Evolutionary conservation across 2,888 invertebrate species (phyloP).

Genomic region (Lymantria dispar): DNA sequence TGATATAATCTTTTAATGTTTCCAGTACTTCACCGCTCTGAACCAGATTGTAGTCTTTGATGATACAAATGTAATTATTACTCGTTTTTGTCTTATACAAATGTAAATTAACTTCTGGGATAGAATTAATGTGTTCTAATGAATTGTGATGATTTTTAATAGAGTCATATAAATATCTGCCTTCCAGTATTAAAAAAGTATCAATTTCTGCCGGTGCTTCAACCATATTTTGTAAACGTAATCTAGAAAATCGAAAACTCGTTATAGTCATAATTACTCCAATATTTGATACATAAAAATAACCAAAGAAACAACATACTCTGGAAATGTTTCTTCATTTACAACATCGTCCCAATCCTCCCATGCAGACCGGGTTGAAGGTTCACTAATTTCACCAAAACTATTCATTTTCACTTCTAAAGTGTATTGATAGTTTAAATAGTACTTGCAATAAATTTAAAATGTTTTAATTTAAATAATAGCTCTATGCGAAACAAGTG

Average conservation of each 20-base stretch:
- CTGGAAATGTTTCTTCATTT: constrained; percentile 25
- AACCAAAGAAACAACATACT: constrained; percentile 32
- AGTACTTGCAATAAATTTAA: too few species aligned
- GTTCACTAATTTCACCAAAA: constrained; percentile 73
- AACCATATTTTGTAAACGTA: constrained; percentile 46
- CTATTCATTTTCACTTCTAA: constrained; percentile 40
- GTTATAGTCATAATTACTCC: not conserved
- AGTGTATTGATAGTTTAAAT: constrained; percentile 12
- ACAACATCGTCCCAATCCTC: constrained; percentile 73
- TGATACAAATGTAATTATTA: constrained; percentile 55
- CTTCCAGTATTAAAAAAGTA: constrained; percentile 64
- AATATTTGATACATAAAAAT: not conserved
- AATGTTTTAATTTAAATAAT: too few species aligned
- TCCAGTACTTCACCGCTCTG: constrained; percentile 64
- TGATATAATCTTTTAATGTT: constrained; percentile 51
- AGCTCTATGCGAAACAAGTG: too few species aligned
- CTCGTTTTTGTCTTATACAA: constrained; percentile 48
- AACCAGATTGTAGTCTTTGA: constrained; percentile 63
- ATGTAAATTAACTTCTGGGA: constrained; percentile 51
- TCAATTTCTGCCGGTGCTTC: constrained; percentile 44
- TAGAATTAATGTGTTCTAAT: constrained; percentile 49
- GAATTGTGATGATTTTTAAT: constrained; percentile 37
- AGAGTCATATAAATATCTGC: constrained; percentile 60
- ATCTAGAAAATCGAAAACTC: constrained; percentile 36
- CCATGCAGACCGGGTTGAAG: constrained; percentile 62